A percentile compares a stretch with the other conserved stretches of the same genome.
These are phyloP conservation scores for Tyria jacobaeae DNA, from an alignment of 2,888 invertebrate genomes.

Conservation along the genomic window DNA sequence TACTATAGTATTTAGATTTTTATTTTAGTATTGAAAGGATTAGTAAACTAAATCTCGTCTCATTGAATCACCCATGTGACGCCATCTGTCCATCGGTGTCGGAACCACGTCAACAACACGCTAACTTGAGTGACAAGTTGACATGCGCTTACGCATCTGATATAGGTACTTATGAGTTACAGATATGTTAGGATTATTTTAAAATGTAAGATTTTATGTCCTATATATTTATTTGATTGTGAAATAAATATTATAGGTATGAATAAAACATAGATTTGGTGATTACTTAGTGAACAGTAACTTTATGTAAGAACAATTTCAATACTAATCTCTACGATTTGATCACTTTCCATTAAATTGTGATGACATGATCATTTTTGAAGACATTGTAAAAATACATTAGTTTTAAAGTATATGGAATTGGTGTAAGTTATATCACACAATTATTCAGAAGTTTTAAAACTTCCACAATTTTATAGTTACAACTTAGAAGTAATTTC, in stretches of 20 bases:
- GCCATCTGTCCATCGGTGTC: slow-evolving; percentile 62
- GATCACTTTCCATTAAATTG: background rate
- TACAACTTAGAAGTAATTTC: no score
- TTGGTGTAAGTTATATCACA: no score
- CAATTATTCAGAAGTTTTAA: no score
- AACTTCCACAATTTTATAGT: no score
- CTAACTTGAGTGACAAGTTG: slow-evolving; percentile 58
- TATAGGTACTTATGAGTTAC: slow-evolving; percentile 27
- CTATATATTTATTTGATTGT: background rate
- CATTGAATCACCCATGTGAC: slow-evolving; percentile 58
- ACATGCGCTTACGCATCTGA: slow-evolving; percentile 51
- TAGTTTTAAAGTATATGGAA: no score
- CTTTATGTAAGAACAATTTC: background rate
- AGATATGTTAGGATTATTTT: slow-evolving; percentile 3
- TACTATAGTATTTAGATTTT: no score
- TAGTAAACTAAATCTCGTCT: no score
- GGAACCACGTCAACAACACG: slow-evolving; percentile 58
- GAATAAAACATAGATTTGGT: background rate
- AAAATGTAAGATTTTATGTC: background rate
- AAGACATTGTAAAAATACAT: no score
- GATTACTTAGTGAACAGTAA: background rate
- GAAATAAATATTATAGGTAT: background rate
- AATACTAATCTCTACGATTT: background rate
- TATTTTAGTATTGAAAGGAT: no score
- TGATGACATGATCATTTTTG: no score